Percentiles rank a stretch among this genome's conserved stretches.
Evolutionary conservation across 2,888 invertebrate genomes (phyloP).

Genomic region (Himalopsyche anomala): DNA sequence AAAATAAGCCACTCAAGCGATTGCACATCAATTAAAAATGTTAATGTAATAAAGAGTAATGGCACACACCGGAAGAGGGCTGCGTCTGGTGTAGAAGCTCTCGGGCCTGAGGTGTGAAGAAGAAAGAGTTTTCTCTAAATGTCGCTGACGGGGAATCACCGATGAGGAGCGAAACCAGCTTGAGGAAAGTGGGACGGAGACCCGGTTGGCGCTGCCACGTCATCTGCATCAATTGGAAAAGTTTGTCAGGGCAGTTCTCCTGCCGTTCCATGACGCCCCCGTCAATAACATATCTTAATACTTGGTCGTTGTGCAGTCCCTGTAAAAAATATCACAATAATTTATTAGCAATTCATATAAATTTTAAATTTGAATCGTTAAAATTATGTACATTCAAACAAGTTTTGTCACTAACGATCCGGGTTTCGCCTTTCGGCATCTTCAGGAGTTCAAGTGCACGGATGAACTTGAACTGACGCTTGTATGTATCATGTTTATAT

Average conservation of each 20-base stretch:
- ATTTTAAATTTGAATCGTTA: too few relatives aligned
- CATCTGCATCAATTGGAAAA: slow-evolving; percentile 92
- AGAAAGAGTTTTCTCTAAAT: slow-evolving; percentile 80
- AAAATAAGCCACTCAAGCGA: slow-evolving; percentile 3
- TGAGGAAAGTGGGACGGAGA: slow-evolving; percentile 90
- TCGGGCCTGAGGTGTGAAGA: slow-evolving; percentile 79
- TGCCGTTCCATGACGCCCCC: slow-evolving; percentile 97
- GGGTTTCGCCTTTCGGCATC: too few relatives aligned
- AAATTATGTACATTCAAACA: too few relatives aligned
- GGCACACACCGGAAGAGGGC: slow-evolving; percentile 68
- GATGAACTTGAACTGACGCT: too few relatives aligned
- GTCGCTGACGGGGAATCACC: slow-evolving; percentile 78
- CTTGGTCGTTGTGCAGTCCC: slow-evolving; percentile 95
- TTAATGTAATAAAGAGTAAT: not conserved
- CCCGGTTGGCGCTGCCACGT: slow-evolving; percentile 94
- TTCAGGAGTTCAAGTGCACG: too few relatives aligned
- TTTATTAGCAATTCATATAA: too few relatives aligned
- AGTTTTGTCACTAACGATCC: too few relatives aligned
- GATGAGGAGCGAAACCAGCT: slow-evolving; percentile 85
- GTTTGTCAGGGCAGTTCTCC: slow-evolving; percentile 94
- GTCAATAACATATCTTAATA: slow-evolving; percentile 90
- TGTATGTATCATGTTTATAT: too few relatives aligned
- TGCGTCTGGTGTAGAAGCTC: slow-evolving; percentile 73
- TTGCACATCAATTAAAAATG: not conserved
- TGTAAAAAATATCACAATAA: slow-evolving; percentile 68